Conservation (phyloP, 2,797 vertebrate species). For the Halcyon chelicuti region DNA sequence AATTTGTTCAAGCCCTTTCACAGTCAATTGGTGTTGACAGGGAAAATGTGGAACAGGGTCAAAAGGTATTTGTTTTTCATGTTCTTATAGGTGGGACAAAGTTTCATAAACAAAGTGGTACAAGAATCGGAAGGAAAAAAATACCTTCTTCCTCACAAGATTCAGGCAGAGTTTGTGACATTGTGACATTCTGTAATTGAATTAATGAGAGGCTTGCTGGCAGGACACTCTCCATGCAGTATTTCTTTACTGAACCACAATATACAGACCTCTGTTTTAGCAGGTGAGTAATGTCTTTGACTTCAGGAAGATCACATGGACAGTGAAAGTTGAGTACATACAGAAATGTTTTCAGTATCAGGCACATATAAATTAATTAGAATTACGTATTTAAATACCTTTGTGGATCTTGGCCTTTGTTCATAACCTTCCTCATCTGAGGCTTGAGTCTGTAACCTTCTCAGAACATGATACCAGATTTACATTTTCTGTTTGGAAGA, state of each 20-base stretch:
- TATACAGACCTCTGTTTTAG: neutral
- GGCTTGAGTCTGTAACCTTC: neutral
- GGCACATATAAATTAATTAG: conserved; percentile 47
- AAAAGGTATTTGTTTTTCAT: neutral
- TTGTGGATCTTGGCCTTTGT: conserved; percentile 51
- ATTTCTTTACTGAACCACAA: neutral
- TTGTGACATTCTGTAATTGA: neutral
- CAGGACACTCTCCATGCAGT: neutral
- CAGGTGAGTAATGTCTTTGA: neutral
- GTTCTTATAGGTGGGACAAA: neutral
- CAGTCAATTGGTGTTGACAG: neutral
- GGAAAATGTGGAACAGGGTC: neutral
- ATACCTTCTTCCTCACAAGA: neutral
- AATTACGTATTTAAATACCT: neutral
- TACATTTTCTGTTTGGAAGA: neutral
- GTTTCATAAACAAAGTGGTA: neutral
- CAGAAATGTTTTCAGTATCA: conserved; percentile 3
- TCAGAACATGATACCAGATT: neutral
- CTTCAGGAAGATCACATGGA: neutral
- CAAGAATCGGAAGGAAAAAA: neutral
- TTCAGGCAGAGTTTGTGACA: neutral
- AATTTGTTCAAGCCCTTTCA: neutral
- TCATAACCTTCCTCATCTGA: neutral
- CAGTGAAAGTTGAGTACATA: conserved; percentile 6
- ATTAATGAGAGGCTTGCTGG: neutral